phyloP scores from a whole-genome alignment of 2,113 vertebrate genomes.

The Vombatus ursinus region DNA sequence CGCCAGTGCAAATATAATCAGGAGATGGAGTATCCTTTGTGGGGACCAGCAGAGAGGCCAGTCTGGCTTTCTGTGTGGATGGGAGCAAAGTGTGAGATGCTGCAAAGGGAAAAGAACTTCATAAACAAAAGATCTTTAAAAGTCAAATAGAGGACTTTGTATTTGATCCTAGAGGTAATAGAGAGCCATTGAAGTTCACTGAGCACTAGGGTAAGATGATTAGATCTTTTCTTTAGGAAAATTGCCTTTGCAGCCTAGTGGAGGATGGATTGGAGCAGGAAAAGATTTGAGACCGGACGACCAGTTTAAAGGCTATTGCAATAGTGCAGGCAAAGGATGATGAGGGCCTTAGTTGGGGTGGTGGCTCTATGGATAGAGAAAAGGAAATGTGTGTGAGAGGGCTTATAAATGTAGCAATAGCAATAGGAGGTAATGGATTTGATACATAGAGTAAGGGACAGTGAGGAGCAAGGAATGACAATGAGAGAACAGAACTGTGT shows the following conservation, averaged over 20 bases:
- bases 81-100: background rate
- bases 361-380: no score
- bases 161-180: background rate
- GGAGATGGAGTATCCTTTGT: background rate
- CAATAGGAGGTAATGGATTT: background rate
- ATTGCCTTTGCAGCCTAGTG: no score
- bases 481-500: background rate
- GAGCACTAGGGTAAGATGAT: background rate
- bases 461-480: no score
- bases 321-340: background rate
- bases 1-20: background rate
- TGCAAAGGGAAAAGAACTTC: background rate
- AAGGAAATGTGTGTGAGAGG: no score
- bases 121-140: background rate
- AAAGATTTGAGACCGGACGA: background rate
- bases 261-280: background rate
- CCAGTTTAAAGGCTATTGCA: background rate
- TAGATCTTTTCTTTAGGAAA: background rate
- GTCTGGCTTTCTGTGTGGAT: background rate
- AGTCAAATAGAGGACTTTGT: background rate
- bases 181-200: background rate
- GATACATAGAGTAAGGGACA: background rate
- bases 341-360: no score
- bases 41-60: background rate
- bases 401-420: background rate